Evolutionary conservation across 92 coral and sea anemone genomes (phyloP), one percentile per base, ranked within the genome.

Genomic region (Micromussa lordhowensis): DNA sequence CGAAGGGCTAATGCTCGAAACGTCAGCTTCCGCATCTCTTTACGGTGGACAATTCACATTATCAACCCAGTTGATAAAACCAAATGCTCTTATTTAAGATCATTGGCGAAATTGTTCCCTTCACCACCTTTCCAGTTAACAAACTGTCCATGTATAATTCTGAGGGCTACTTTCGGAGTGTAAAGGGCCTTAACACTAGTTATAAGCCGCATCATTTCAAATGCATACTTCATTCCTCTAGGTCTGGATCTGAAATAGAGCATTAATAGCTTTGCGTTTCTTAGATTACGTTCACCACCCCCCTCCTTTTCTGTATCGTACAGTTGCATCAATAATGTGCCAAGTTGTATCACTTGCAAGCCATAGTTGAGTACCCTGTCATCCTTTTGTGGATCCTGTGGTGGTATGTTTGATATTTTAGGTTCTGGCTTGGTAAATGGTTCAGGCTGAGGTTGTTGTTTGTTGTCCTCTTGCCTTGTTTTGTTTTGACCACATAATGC

Each of bases 231-330:
- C 88, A 82, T 92, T 44, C 93, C 91, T 87, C 95, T 94, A 3
- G 93, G 36, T 53, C 96, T 77, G 14, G 92, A 54, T 31, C 93
- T 85, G 75, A 87, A 94, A 68, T 94, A 94, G 8, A 92, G 93
- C 93, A 94, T 87, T 68, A 92, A 85, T 11, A 94, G 85, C 35
- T 90, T 90, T 72, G 76, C 80, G 72, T 92, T 94, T 59, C 88
- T 89, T 6, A 92, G 15, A 32, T 80, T 83, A 3, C 94, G 30
- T 36, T 82, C 53, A 1, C 96, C 94, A 94, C 92, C 96, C 1
- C 94, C 93, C 63, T 94, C 93, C 58, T 80, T 72, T 49, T 89
- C 94, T n/a, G 96, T 94, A 70, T 94, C 96, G 75, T 94, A 88
- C 14, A 94, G 81, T 40, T 94, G 96, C 93, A 92, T 92, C 28